A percentile compares a stretch with the other conserved stretches of the same genome.
These are phyloP conservation scores for Xiphorhynchus elegans DNA, from an alignment of 2,113 vertebrate genomes.

Conservation along the genomic window DNA sequence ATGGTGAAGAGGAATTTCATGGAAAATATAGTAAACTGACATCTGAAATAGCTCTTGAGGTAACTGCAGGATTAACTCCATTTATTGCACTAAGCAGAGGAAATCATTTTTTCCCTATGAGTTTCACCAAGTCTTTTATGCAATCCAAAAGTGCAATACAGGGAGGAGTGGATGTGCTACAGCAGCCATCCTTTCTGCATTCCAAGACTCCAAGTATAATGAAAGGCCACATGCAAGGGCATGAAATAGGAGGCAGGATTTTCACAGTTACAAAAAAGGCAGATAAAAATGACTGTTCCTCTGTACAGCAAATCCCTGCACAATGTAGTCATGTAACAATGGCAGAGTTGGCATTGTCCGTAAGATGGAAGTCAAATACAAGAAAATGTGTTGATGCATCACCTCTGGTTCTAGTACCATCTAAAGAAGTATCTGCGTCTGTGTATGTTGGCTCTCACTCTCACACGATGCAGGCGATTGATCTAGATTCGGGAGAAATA, in stretches of 20 bases:
- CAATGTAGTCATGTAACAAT: neutral
- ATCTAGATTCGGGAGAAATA: slow-evolving; percentile 81
- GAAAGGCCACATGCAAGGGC: neutral
- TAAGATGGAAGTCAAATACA: slow-evolving; percentile 89
- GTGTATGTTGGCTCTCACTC: slow-evolving; percentile 94
- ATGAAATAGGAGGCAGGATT: neutral
- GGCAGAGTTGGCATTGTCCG: slow-evolving; percentile 45
- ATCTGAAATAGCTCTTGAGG: neutral
- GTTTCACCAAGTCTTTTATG: neutral
- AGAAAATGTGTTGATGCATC: slow-evolving; percentile 95
- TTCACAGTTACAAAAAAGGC: neutral
- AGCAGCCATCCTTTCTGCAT: neutral
- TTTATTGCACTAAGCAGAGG: slow-evolving; percentile 74
- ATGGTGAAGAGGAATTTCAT: slow-evolving; percentile 2
- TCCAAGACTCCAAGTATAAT: neutral
- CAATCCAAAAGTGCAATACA: neutral
- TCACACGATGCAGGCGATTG: slow-evolving; percentile 85
- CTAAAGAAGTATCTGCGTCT: neutral
- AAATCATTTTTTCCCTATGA: slow-evolving; percentile 37
- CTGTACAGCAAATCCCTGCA: neutral
- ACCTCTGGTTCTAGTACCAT: slow-evolving; percentile 79
- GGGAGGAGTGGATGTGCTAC: neutral
- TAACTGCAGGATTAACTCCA: neutral
- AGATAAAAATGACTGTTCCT: neutral
- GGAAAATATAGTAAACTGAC: slow-evolving; percentile 28